These are phyloP conservation scores for Oscheius sp. DNA, from an alignment of 1,140 invertebrate genomes.

Conservation along the genomic window DNA sequence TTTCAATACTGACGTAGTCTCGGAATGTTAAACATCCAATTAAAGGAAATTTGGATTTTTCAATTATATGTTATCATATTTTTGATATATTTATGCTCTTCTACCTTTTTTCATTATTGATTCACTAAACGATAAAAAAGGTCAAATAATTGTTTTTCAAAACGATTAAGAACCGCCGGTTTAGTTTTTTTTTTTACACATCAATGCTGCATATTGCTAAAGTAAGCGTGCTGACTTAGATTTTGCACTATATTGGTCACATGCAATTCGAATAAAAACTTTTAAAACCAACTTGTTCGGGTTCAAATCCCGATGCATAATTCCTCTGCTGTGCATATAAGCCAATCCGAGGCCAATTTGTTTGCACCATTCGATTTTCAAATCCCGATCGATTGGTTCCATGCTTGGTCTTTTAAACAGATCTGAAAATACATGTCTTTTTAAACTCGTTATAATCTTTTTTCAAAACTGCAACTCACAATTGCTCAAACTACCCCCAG, in stretches of 20 bases:
- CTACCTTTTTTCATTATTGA: no score
- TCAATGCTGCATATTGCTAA: no score
- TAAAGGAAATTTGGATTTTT: no score
- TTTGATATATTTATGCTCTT: no score
- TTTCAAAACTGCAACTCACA: background rate
- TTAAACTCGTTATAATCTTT: background rate
- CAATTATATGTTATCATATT: no score
- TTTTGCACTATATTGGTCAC: background rate
- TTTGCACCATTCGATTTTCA: background rate
- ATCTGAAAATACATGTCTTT: background rate
- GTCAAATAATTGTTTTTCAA: no score
- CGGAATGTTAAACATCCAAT: no score
- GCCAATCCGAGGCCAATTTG: background rate
- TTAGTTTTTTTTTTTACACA: no score
- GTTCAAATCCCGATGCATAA: background rate
- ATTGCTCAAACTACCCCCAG: background rate
- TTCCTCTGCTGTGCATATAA: background rate
- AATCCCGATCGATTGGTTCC: background rate
- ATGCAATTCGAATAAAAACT: background rate
- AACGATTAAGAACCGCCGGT: no score
- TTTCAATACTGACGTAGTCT: no score
- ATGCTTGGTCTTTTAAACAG: background rate
- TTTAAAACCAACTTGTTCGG: background rate
- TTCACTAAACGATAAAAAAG: no score
- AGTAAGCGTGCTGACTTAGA: background rate